phyloP scores from a whole-genome alignment of 2,888 invertebrate genomes.

The Coleophora flavipennella region DNA sequence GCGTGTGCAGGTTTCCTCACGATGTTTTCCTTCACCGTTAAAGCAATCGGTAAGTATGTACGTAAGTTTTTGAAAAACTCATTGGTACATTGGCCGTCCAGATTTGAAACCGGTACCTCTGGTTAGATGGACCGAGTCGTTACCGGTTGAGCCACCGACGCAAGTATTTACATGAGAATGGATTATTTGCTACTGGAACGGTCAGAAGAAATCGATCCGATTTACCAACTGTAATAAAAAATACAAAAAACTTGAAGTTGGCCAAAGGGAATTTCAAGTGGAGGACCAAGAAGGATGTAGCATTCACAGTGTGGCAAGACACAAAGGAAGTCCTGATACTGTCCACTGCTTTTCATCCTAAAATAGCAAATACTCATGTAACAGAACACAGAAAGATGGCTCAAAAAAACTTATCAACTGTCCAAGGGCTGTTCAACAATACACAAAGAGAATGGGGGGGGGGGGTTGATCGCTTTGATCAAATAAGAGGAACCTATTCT shows the following conservation, averaged over 20 bases:
- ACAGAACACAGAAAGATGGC: conserved; percentile 14
- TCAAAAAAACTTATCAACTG: conserved; percentile 7
- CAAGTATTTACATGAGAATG: conserved; percentile 13
- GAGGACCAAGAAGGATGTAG: conserved; percentile 19
- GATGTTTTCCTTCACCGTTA: too few relatives aligned
- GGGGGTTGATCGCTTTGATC: conserved; percentile 17
- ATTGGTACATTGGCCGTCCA: too few relatives aligned
- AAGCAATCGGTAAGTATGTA: too few relatives aligned
- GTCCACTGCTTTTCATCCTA: conserved; percentile 23
- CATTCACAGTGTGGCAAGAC: conserved; percentile 22
- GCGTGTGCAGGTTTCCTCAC: too few relatives aligned
- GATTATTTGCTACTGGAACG: conserved; percentile 17
- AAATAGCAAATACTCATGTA: conserved; percentile 12
- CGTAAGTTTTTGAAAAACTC: too few relatives aligned
- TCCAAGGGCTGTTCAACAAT: conserved; percentile 9
- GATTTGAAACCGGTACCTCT: too few relatives aligned
- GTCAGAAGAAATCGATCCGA: conserved; percentile 15
- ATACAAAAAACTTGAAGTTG: conserved; percentile 12
- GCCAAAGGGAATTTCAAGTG: conserved; percentile 21
- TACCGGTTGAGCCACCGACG: too few relatives aligned
- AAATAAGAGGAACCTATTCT: conserved; percentile 14
- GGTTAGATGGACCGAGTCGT: too few relatives aligned
- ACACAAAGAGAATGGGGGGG: conserved; percentile 16
- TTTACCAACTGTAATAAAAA: conserved; percentile 18
- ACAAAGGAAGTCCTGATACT: conserved; percentile 20